Conservation (phyloP, 2,113 vertebrate species). For the Grammatotria lemairii region DNA sequence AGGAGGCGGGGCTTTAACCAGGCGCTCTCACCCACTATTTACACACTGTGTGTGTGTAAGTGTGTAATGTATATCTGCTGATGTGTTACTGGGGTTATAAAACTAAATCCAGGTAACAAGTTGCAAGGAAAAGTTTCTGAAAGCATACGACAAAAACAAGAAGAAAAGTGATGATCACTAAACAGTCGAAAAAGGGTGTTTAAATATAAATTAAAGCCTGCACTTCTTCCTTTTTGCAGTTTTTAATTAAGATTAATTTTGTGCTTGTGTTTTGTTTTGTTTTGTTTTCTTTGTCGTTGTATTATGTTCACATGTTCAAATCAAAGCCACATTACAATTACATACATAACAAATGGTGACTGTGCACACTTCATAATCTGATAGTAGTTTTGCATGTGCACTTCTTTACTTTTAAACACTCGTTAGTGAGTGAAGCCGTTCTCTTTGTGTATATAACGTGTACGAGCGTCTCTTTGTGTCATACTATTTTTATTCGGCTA, state of each 20-base stretch:
- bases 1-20: too few relatives aligned
- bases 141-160: background rate
- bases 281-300: background rate
- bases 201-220: accelerated
- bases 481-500: background rate
- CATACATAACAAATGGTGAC: background rate
- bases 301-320: too few relatives aligned
- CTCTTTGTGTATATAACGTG: background rate
- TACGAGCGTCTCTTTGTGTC: background rate
- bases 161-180: background rate
- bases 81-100: background rate
- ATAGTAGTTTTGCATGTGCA: background rate
- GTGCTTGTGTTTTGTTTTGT: too few relatives aligned
- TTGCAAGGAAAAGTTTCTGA: accelerated
- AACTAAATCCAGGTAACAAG: background rate
- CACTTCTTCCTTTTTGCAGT: background rate
- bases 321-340: too few relatives aligned
- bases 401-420: background rate
- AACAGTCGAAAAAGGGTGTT: accelerated
- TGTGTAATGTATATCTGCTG: background rate
- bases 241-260: background rate
- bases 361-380: background rate
- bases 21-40: too few relatives aligned
- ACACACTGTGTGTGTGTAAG: background rate
- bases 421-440: background rate